Base-by-base conservation (phyloP, 1,140 invertebrate species). In the Hestina assimilis region DNA sequence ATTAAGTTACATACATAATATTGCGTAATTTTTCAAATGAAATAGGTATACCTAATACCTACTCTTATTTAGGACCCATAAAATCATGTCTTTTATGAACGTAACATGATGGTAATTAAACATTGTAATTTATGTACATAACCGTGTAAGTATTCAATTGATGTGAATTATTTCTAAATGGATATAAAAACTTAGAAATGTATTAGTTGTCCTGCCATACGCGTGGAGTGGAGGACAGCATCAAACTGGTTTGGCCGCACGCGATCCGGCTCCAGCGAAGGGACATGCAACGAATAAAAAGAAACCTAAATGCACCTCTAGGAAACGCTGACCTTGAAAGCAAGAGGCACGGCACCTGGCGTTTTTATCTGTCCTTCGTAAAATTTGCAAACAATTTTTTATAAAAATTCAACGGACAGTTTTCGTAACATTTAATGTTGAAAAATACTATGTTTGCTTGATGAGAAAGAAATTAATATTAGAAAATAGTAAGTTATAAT, bases 261-360 rank as follows among this genome's bases (percentile, higher is more conserved):
- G 82, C 84, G 75, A 87, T 76, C 76, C 79, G 59, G 69, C 71
- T 72, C 68, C 72, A 60, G 56, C 60, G 72, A 74, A 80, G 80
- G 78, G 72, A 78, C 74, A 84, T 84, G 82, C 84, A 84, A 83
- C 71, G 66, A 85, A 80, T 82, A 87, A 87, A 87, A 87, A 82
- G 70, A 83, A 78, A 78, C 81, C 79, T 78, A 87, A 79, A 85
- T 86, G 82, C 82, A 87, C 72, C 84, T 87, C 84, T 87, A 87
- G 84, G 84, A 87, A 87, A 80, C 72, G 75, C 77, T 84, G 75
- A 79, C 82, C 84, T 87, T 87, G 84, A 72, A 77, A 73, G 73
- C 78, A 79, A 82, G 79, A 79, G 75, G 72, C 80, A 74, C 59
- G 79, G 80, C 84, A 87, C 81, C 82, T 87, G 82, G 82, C 77